Evolutionary conservation across 1,140 invertebrate species (phyloP), one percentile per base, ranked within the genome.

Genomic region (Probaryconus sp.): DNA sequence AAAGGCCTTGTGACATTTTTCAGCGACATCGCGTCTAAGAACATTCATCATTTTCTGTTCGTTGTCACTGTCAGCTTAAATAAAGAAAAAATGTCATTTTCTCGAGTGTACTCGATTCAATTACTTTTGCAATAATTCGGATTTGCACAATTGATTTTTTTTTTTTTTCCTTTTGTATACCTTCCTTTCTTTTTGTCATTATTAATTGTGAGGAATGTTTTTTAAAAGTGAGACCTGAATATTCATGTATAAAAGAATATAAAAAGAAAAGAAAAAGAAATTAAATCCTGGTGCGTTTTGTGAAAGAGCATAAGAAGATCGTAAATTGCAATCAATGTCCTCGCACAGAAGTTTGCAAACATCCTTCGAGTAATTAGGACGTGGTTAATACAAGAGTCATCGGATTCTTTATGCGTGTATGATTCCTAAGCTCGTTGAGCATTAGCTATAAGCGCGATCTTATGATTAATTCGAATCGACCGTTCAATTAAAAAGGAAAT

Each of bases 291-390:
- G 38, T 2, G 37, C 18, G 45, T 82, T 78, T 84, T 81, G 81
- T 77, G 68, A 37, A 55, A 71, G 50, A 37, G 16, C 47, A n/a
- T n/a, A n/a, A n/a, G 64, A 33, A 51, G 74, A 67, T 79, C 78
- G 78, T 85, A 85, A 83, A 85, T 85, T 81, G 83, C 83, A 86
- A 86, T 85, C 83, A 85, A 72, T 75, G 80, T 82, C 78, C 37
- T 65, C 74, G 64, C 60, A n/a, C 79, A 80, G 76, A 76, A 69
- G 73, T 77, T 61, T 60, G 74, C 79, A 78, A 83, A 80, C 70
- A 68, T 78, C 30, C 69, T 45, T 65, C 50, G 55, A 55, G 72
- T 81, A 77, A 77, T 82, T 84, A 82, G 56, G 72, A 60, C 40
- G 42, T 63, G 24, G 63, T 45, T 69, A 26, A 38, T 53, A 40